Percentiles rank a stretch among this genome's conserved stretches.
These are phyloP conservation scores for Mesocentrotus franciscanus DNA, from an alignment of 53 echinoderm and acorn worm species.

Conservation along the genomic window DNA sequence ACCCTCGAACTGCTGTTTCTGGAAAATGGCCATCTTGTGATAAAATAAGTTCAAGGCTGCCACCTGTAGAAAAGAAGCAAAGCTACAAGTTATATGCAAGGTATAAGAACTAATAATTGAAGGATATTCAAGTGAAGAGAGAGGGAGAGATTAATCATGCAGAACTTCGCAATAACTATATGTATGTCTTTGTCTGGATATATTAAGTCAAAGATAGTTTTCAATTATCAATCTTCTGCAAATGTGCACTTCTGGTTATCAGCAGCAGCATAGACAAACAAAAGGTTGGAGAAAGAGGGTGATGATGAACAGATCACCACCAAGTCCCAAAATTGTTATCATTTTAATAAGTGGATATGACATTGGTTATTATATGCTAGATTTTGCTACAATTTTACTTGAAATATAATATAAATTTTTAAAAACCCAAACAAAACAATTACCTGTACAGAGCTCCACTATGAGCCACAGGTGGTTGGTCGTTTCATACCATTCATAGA, in stretches of 20 bases:
- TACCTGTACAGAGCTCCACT: conserved; percentile 98
- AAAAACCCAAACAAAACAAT: neutral
- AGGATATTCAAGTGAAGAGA: neutral
- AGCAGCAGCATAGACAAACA: too few species aligned
- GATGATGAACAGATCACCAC: too few species aligned
- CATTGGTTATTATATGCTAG: too few species aligned
- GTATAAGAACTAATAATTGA: neutral
- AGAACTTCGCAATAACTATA: neutral
- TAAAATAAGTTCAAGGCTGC: conserved; percentile 78
- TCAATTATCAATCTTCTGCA: neutral
- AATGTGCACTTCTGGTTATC: too few species aligned
- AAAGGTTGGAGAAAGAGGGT: too few species aligned
- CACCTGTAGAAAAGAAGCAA: conserved; percentile 72
- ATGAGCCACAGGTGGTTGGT: conserved; percentile 99
- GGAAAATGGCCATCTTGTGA: conserved; percentile 93
- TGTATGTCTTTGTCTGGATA: neutral
- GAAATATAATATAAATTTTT: too few species aligned
- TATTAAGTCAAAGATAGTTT: neutral
- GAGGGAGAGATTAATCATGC: neutral
- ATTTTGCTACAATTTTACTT: too few species aligned
- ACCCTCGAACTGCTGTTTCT: conserved; percentile 80
- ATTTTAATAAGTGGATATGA: too few species aligned
- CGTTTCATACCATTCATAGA: conserved; percentile 98
- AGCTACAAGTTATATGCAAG: neutral
- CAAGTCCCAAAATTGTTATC: too few species aligned